Evolutionary conservation across 2,113 vertebrate genomes (phyloP).

Genomic region (Labeo catla): DNA sequence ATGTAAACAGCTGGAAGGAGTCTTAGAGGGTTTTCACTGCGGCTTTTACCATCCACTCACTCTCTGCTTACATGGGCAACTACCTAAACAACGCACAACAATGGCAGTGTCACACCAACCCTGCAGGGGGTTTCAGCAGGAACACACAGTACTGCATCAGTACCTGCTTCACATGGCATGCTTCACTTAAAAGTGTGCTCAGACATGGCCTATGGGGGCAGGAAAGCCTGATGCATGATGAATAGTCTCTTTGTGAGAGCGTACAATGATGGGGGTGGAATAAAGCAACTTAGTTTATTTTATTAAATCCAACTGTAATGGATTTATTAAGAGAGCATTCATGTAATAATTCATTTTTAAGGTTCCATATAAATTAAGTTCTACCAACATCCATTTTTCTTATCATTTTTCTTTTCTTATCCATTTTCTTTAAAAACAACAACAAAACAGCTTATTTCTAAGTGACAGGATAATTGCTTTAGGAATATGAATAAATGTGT

Average conservation of each 20-base stretch:
- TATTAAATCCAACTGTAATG: background rate
- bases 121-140: conserved; percentile 34
- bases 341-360: background rate
- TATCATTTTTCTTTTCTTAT: background rate
- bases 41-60: conserved; percentile 25
- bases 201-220: conserved; percentile 17
- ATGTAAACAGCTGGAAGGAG: conserved; percentile 40
- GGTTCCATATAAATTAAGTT: background rate
- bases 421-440: background rate
- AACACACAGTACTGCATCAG: conserved; percentile 47
- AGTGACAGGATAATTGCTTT: background rate
- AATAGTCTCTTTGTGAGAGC: background rate
- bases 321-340: background rate
- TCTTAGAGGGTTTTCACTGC: conserved; percentile 23
- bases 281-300: background rate
- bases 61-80: conserved; percentile 41
- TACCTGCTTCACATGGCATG: conserved; percentile 26
- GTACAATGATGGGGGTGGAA: background rate
- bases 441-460: background rate
- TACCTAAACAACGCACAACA: conserved; percentile 43
- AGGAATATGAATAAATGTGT: background rate
- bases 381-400: background rate
- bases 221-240: conserved; percentile 11
- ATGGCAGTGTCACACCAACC: conserved; percentile 39
- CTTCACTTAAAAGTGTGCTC: conserved; percentile 24